Conservation (phyloP, 92 coral and sea anemone genomes). For the Nematostella vectensis region DNA sequence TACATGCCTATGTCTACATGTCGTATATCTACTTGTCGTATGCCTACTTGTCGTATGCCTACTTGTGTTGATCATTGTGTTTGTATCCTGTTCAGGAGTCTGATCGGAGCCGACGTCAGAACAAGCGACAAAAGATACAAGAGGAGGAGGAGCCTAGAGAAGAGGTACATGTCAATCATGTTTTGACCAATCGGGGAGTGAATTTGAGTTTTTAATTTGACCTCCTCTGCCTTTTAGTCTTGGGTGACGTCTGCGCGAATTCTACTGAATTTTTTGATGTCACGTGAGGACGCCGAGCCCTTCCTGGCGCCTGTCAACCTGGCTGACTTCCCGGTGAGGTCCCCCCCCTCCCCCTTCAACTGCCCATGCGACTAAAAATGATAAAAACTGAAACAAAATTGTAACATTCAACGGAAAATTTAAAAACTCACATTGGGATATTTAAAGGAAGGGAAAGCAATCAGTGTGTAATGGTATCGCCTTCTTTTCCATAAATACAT, state of each 20-base stretch:
- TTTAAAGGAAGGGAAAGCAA: no score
- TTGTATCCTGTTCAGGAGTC: conserved; percentile 32
- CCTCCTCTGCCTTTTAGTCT: conserved; percentile 31
- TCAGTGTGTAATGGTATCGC: no score
- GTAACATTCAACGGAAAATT: neutral
- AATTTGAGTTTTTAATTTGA: neutral
- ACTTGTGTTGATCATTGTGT: no score
- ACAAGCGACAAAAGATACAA: conserved; percentile 30
- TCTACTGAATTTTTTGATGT: conserved; percentile 71
- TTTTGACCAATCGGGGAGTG: neutral
- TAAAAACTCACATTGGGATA: no score
- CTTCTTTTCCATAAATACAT: no score
- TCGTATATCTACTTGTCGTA: no score
- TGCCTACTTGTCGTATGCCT: no score
- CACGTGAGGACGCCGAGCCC: conserved; percentile 95
- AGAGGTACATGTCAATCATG: conserved; percentile 24
- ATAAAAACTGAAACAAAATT: no score
- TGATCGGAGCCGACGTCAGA: neutral
- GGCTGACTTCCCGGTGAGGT: conserved; percentile 75
- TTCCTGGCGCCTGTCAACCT: conserved; percentile 76
- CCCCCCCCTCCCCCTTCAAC: no score
- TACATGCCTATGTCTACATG: neutral
- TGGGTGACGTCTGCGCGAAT: conserved; percentile 73
- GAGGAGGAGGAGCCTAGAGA: conserved; percentile 40
- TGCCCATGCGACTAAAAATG: no score